A percentile compares a stretch with the other conserved stretches of the same genome.
Conservation (phyloP, 2,888 invertebrate species). For the Ennomos erosarius region DNA sequence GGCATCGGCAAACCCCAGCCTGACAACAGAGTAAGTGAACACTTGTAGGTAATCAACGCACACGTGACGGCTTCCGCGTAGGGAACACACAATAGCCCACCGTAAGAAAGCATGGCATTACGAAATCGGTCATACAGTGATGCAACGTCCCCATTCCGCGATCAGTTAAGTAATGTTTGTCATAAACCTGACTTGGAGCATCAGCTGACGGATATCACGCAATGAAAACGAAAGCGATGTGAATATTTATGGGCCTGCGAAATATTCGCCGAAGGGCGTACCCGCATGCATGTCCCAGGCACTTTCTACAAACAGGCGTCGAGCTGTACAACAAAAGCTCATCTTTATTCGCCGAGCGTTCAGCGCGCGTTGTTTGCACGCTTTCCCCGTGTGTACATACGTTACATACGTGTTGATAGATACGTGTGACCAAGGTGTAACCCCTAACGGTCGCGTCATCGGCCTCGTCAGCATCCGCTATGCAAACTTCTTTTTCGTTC, state of each 20-base stretch:
- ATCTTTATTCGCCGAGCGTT: slow-evolving; percentile 77
- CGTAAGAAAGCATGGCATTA: slow-evolving; percentile 57
- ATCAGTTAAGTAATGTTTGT: slow-evolving; percentile 75
- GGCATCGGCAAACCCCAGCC: slow-evolving; percentile 95
- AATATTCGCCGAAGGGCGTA: slow-evolving; percentile 83
- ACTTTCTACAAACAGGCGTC: slow-evolving; percentile 77
- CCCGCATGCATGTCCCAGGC: slow-evolving; percentile 72
- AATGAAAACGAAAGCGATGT: slow-evolving; percentile 80
- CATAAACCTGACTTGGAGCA: slow-evolving; percentile 60
- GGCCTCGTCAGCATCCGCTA: slow-evolving; percentile 67
- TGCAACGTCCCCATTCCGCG: slow-evolving; percentile 65
- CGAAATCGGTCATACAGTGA: slow-evolving; percentile 62
- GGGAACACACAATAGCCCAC: slow-evolving; percentile 45
- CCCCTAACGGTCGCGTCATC: slow-evolving; percentile 60
- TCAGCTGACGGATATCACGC: slow-evolving; percentile 66
- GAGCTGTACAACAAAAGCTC: slow-evolving; percentile 72
- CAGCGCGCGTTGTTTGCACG: slow-evolving; percentile 60
- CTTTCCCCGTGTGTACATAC: slow-evolving; percentile 68
- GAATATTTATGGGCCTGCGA: slow-evolving; percentile 81
- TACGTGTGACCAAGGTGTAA: slow-evolving; percentile 51
- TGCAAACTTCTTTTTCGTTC: slow-evolving; percentile 48
- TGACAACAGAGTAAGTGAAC: slow-evolving; percentile 88
- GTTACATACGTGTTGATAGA: slow-evolving; percentile 28
- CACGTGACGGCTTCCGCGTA: slow-evolving; percentile 42
- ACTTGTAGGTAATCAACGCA: slow-evolving; percentile 20